Percentiles rank a stretch among this genome's conserved stretches.
phyloP scores from a whole-genome alignment of 2,888 invertebrate genomes.

The Drosophila trichaetosa region DNA sequence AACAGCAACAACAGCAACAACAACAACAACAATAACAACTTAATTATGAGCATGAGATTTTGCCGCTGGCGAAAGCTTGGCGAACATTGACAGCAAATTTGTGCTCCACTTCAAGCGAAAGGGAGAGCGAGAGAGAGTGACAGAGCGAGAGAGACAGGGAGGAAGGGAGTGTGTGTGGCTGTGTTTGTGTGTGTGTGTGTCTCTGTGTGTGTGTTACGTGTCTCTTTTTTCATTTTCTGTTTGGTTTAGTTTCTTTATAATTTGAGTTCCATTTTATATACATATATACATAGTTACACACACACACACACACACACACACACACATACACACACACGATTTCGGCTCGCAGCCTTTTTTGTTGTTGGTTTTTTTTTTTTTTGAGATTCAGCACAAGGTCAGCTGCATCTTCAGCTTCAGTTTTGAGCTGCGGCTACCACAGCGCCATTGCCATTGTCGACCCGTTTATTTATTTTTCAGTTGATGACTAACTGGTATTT shows the following conservation, averaged over 20 bases:
- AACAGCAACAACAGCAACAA: constrained; percentile 7
- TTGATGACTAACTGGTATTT: constrained; percentile 74
- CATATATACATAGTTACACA: neutral
- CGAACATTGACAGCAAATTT: constrained; percentile 56
- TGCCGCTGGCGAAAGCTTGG: constrained; percentile 53
- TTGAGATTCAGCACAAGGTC: constrained; percentile 76
- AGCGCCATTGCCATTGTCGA: constrained; percentile 57
- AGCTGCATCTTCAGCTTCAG: constrained; percentile 72
- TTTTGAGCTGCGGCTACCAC: constrained; percentile 18
- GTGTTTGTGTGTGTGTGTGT: constrained; percentile 17
- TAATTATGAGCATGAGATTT: constrained; percentile 5
- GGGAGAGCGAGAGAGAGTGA: constrained; percentile 3
- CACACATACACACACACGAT: neutral
- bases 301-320: neutral
- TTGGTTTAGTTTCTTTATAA: constrained; percentile 25
- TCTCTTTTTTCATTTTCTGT: constrained; percentile 20
- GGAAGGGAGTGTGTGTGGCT: constrained; percentile 8
- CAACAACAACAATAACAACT: constrained; percentile 11
- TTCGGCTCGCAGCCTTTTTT: constrained; percentile 37
- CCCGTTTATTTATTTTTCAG: constrained; percentile 41
- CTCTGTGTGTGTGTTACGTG: constrained; percentile 36
- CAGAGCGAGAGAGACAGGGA: neutral
- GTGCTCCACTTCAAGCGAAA: constrained; percentile 53
- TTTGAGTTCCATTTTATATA: constrained; percentile 31
- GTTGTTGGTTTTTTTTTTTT: constrained; percentile 13